phyloP scores from a whole-genome alignment of 2,797 vertebrate species.

The Falco peregrinus region DNA sequence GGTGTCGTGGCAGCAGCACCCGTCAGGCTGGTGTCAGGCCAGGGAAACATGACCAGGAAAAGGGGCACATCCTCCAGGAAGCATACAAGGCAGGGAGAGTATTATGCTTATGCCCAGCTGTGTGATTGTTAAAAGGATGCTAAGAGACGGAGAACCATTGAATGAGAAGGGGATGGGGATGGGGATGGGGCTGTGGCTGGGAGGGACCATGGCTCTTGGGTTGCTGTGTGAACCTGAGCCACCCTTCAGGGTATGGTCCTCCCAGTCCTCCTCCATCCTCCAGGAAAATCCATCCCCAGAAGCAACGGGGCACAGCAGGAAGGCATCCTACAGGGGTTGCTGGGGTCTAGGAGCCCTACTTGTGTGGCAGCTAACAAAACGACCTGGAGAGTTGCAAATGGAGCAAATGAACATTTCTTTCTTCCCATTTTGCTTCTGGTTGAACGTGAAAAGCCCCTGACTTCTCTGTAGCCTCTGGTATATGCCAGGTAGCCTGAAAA shows the following conservation, averaged over 20 bases:
- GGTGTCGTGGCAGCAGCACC: neutral
- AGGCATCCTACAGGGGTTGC: rapidly evolving
- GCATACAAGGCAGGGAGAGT: neutral
- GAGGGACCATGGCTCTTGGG: rapidly evolving
- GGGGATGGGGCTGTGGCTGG: neutral
- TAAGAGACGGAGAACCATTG: neutral
- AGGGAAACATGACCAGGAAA: neutral
- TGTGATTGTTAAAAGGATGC: neutral
- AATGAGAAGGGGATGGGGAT: neutral
- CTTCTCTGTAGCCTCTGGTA: neutral
- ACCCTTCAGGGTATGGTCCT: neutral
- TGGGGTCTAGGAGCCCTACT: neutral
- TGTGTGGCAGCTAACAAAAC: rapidly evolving
- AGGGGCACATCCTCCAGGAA: neutral
- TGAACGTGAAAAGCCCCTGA: neutral
- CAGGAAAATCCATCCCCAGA: neutral
- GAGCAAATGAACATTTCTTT: neutral
- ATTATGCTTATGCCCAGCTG: neutral
- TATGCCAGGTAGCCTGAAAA: neutral
- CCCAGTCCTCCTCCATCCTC: neutral
- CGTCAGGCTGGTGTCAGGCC: neutral
- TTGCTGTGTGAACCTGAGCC: neutral
- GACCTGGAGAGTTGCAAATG: neutral
- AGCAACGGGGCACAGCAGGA: neutral
- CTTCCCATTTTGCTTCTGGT: neutral